Base-by-base conservation (phyloP, 2,888 invertebrate species). In the Aradus depressus region DNA sequence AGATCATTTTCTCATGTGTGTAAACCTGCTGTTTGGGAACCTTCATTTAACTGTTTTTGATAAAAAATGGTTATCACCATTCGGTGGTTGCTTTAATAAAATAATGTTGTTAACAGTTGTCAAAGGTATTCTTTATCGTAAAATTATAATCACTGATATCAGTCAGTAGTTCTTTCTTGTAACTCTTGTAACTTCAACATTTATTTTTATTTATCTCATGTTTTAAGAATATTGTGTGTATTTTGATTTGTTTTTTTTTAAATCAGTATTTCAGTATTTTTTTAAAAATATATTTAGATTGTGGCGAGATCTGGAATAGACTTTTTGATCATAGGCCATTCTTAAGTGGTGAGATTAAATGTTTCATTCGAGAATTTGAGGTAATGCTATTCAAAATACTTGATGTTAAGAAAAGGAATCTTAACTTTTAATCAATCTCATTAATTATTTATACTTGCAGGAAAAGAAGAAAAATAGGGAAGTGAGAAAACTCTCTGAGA, bases 241-340 rank as follows among this genome's bases (percentile, higher is more conserved):
- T n/a, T n/a, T n/a, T n/a, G n/a, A n/a, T n/a, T n/a, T n/a, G n/a
- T n/a, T n/a, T n/a, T n/a, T n/a, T n/a, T n/a, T n/a, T n/a, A n/a
- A n/a, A n/a, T n/a, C n/a, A n/a, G n/a, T n/a, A n/a, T n/a, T n/a
- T n/a, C n/a, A n/a, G n/a, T n/a, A n/a, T n/a, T n/a, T n/a, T n/a
- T n/a, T n/a, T n/a, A n/a, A n/a, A n/a, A n/a, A n/a, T 43, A n/a
- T 44, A 44, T 10, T 23, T 23, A 51, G 38, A 51, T 51, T 44
- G 43, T 28, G 44, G 38, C 57, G 85, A 84, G 70, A 80, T 89
- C 66, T 88, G 88, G 80, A 76, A 79, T 62, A 75, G 90, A 64
- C 71, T 91, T 53, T 86, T 91, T 70, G 88, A 91, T 68, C 91
- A 91, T 64, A 78, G 82, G 57, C 84, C 86, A 28, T 87, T 90